Evolutionary conservation across 2,113 vertebrate genomes (phyloP), one percentile per base, ranked within the genome.

Genomic region (Hydrolagus affinis): DNA sequence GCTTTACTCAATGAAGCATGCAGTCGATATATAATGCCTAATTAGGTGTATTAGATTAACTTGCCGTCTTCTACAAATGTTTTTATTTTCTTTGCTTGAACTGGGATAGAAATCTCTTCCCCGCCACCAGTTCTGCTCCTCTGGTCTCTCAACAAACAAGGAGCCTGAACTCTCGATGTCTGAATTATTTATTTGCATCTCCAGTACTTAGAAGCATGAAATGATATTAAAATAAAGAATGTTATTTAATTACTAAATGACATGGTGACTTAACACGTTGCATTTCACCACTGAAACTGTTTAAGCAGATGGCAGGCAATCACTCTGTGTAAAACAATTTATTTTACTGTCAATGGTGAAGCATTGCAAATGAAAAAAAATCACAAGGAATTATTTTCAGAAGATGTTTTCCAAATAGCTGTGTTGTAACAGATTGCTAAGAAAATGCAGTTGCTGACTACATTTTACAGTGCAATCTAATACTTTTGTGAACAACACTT

Each of bases 1-100:
- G 88, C 83, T 90, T 88, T 87, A 89, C 85, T 88, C 90, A 86
- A 64, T 88, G 90, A 91, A 89, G 90, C 86, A 0, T 87, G 86
- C 72, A 85, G 86, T 85, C 77, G 88, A 90, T 88, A 90, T 90
- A 88, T 90, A 90, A 89, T 89, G 86, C 87, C 88, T 93, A 91
- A 91, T 91, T 92, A 92, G 77, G 86, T 90, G 73, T 85, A 89
- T n/a, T 86, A 86, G 73, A 90, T 91, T 90, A 92, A 90, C 87
- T 89, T 90, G 89, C 62, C 15, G 28, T 83, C 89, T 91, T 91
- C 86, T 89, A 62, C 88, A 87, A 90, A 70, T 90, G 85, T 92
- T 90, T 90, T 74, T 89, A 74, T 89, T 91, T 88, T 88, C 62
- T 83, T 56, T 32, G 62, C 8, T 32, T 83, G 60, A n/a, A 28